Evolutionary conservation across 2,888 invertebrate genomes (phyloP).

Genomic region (Hydriomena furcata): DNA sequence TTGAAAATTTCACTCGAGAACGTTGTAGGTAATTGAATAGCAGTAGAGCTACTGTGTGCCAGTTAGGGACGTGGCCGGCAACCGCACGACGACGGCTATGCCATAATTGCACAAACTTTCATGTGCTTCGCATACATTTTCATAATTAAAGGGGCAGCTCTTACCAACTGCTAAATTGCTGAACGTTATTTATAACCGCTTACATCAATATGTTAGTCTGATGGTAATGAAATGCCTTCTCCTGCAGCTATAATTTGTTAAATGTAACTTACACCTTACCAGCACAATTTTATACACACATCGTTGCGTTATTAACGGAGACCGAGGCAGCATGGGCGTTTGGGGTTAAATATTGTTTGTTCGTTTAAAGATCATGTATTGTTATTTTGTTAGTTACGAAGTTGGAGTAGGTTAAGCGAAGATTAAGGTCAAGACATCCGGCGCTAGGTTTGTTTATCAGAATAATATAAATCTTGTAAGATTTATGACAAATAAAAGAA

Average conservation of each 20-base stretch:
- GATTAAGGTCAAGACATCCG: too few species aligned
- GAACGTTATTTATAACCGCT: conserved; percentile 66
- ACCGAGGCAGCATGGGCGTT: too few species aligned
- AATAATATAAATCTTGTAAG: too few species aligned
- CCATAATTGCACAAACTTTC: conserved; percentile 81
- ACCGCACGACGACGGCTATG: conserved; percentile 60
- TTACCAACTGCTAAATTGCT: conserved; percentile 67
- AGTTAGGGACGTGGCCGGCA: conserved; percentile 68
- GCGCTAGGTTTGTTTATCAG: too few species aligned
- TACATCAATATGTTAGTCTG: conserved; percentile 54
- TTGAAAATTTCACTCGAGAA: conserved; percentile 59
- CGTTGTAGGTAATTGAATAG: conserved; percentile 74
- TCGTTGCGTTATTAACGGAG: too few species aligned
- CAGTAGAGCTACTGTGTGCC: conserved; percentile 61
- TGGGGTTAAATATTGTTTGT: too few species aligned
- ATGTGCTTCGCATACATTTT: conserved; percentile 82
- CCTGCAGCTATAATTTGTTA: background rate
- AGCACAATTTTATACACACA: background rate
- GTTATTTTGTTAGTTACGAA: too few species aligned
- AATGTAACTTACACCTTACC: too few species aligned
- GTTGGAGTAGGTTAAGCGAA: too few species aligned
- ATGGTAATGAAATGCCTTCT: conserved; percentile 30
- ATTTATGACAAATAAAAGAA: too few species aligned
- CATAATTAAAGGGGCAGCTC: conserved; percentile 80
- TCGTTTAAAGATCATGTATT: too few species aligned